Evolutionary conservation across 2,113 vertebrate species (phyloP).

Genomic region (Neolamprologus modestus): DNA sequence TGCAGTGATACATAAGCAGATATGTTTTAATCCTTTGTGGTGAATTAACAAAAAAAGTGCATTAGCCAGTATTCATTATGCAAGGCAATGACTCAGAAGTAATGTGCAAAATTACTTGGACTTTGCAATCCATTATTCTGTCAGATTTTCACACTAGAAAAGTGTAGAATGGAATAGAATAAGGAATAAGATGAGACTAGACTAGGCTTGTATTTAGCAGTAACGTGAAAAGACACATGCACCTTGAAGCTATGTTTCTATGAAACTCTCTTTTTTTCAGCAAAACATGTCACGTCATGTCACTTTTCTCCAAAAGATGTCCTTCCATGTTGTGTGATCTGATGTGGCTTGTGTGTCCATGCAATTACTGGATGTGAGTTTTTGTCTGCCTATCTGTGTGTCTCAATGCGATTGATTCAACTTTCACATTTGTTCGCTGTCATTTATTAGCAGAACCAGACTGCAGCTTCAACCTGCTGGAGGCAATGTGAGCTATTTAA

Average conservation of each 20-base stretch:
- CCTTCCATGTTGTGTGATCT: not conserved
- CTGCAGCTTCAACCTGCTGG: slow-evolving; percentile 44
- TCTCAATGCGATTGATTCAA: not conserved
- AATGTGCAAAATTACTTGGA: slow-evolving; percentile 44
- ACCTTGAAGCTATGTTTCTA: slow-evolving; percentile 9
- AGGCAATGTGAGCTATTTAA: slow-evolving; percentile 53
- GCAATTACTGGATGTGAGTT: not conserved
- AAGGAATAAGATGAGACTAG: not conserved
- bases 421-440: slow-evolving; percentile 24
- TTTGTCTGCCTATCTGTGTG: not conserved
- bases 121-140: slow-evolving; percentile 45
- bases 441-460: slow-evolving; percentile 43
- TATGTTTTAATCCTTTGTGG: slow-evolving; percentile 36
- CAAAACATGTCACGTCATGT: not conserved
- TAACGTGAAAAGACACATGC: not conserved
- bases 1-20: slow-evolving; percentile 19
- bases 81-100: slow-evolving; percentile 46
- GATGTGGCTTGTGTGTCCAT: not conserved
- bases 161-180: slow-evolving; percentile 8
- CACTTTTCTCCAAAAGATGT: not conserved
- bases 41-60: slow-evolving; percentile 44
- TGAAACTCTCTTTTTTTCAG: not conserved
- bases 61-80: slow-evolving; percentile 51
- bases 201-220: not conserved
- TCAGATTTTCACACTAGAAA: slow-evolving; percentile 23